Evolutionary conservation across 2,797 vertebrate species (phyloP), one percentile per base, ranked within the genome.

Genomic region (Parauchenoglanis ngamensis): DNA sequence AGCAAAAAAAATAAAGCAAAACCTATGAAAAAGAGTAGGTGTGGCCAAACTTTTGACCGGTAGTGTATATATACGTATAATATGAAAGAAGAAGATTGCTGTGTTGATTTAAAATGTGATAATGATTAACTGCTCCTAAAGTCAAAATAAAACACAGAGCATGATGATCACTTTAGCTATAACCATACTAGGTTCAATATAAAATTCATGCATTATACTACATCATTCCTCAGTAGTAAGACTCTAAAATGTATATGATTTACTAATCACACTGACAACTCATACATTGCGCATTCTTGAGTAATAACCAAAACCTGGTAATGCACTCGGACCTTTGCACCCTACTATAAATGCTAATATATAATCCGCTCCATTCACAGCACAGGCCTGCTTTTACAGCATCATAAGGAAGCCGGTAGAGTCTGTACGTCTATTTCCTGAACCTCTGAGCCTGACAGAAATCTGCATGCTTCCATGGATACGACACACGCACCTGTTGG

Each of bases 401-500:
- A 59, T 59, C 44, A 91, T 78, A 40, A 91, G 85, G 90, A 92
- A 92, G 91, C 59, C 19, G 81, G 87, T 68, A 68, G 83, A 80
- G 83, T 84, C 31, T 57, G 83, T 86, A 15, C 52, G 65, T 89
- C 13, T n/a, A 82, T 91, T 87, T 88, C 90, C 90, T 93, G 88
- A 85, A 81, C 17, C 76, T 82, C 61, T 85, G 86, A 87, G 88
- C 28, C 1, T 84, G 89, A 95, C 90, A 87, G 88, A 91, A 88
- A 93, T 90, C 93, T 87, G 56, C 88, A 90, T 59, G 88, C 87
- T 87, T 83, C 82, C 88, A 88, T 68, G 49, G 91, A 85, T 28
- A 23, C 70, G 49, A 87, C 73, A 63, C 0, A 63, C 23, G 89
- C 88, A 91, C 92, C 93, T 92, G 94, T 93, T 21, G 19, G 61